Evolutionary conservation across 2,888 invertebrate genomes (phyloP).

Genomic region (Alviniconcha strummeri): DNA sequence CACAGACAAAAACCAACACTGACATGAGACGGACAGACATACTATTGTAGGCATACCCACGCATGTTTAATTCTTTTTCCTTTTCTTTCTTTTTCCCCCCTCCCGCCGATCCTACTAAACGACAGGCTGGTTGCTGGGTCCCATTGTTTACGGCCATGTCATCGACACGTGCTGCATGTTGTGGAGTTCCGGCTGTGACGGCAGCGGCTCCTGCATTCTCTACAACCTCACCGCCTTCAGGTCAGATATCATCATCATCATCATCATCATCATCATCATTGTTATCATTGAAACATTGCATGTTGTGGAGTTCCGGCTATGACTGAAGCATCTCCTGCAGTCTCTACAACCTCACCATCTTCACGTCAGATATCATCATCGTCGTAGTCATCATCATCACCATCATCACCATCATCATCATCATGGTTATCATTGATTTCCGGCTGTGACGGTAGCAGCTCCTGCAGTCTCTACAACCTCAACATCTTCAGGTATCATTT

Average conservation of each 20-base stretch:
- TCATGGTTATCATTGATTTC: not conserved
- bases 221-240: conserved; percentile 54
- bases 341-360: not conserved
- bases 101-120: too few species aligned
- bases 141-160: conserved; percentile 52
- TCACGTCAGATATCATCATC: not conserved
- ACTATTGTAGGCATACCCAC: too few species aligned
- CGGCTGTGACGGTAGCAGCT: not conserved
- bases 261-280: not conserved
- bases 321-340: not conserved
- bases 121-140: conserved; percentile 59
- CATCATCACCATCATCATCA: not conserved
- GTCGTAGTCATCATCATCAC: not conserved
- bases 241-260: not conserved
- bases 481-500: not conserved
- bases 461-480: not conserved
- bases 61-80: too few species aligned
- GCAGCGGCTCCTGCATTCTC: conserved; percentile 54
- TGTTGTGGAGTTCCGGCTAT: not conserved
- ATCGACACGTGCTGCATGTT: conserved; percentile 54
- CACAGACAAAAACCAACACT: too few species aligned
- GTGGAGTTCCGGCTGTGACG: conserved; percentile 52
- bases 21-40: too few species aligned
- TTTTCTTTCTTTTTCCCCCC: too few species aligned
- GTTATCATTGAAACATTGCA: not conserved